Percentiles rank a stretch among this genome's conserved stretches.
These are phyloP conservation scores for Rotaria socialis DNA, from an alignment of 2,888 invertebrate genomes.

Conservation along the genomic window DNA sequence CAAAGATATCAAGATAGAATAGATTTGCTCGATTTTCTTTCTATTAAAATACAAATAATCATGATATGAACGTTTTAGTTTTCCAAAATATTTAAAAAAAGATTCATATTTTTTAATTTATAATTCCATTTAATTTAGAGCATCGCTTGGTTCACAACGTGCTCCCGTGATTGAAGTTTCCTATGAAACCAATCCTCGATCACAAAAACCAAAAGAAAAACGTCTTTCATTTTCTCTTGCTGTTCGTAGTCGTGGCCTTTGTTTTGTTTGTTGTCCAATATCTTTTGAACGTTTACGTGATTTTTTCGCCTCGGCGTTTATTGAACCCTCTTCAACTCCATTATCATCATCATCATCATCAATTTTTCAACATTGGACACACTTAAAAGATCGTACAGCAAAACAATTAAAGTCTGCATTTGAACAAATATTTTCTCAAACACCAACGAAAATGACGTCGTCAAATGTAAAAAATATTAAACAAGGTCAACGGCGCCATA, in stretches of 20 bases:
- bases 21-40: too few relatives aligned
- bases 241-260: slow-evolving; percentile 34
- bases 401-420: slow-evolving; percentile 1
- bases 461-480: background rate
- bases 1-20: too few relatives aligned
- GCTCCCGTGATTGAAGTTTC: slow-evolving; percentile 16
- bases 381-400: slow-evolving; percentile 24
- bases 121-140: background rate
- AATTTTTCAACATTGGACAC: slow-evolving; percentile 28
- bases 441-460: background rate
- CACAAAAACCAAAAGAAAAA: background rate
- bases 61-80: too few relatives aligned
- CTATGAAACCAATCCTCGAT: background rate
- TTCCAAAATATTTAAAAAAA: too few relatives aligned
- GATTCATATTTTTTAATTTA: background rate
- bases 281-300: slow-evolving; percentile 6
- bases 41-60: too few relatives aligned
- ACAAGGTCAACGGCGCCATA: background rate
- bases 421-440: slow-evolving; percentile 15
- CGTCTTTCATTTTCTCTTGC: background rate
- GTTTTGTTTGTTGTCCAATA: slow-evolving; percentile 28
- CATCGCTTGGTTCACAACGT: background rate
- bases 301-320: slow-evolving; percentile 1
- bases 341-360: background rate
- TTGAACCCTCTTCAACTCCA: background rate